Conservation (phyloP, 2,888 invertebrate species). For the Acheta domesticus region DNA sequence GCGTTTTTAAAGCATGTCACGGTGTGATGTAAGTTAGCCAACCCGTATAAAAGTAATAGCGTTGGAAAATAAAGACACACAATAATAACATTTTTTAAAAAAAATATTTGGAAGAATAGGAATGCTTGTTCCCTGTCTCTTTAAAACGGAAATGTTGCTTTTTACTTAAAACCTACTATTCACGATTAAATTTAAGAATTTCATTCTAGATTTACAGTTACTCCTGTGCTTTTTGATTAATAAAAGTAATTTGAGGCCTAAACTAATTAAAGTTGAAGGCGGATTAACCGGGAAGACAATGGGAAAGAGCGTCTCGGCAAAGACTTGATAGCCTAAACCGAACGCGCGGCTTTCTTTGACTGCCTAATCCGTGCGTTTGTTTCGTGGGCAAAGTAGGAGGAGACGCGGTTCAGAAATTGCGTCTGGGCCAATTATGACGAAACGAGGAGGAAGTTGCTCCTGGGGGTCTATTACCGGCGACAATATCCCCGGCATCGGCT, state of each 20-base stretch:
- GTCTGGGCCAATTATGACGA: not conserved
- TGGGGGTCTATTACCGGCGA: slow-evolving; percentile 3
- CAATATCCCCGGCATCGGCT: slow-evolving; percentile 1
- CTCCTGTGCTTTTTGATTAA: too few relatives aligned
- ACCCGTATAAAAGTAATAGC: too few relatives aligned
- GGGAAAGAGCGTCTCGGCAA: not conserved
- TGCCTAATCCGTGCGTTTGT: slow-evolving; percentile 8
- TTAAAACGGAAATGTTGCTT: too few relatives aligned
- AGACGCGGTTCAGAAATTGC: not conserved
- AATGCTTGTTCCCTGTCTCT: too few relatives aligned
- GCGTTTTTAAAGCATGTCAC: too few relatives aligned
- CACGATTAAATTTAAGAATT: too few relatives aligned
- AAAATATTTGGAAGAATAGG: too few relatives aligned
- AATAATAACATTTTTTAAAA: too few relatives aligned
- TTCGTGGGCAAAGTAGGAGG: not conserved
- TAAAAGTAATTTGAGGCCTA: not conserved
- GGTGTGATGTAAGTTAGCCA: too few relatives aligned
- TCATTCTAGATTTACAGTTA: too few relatives aligned
- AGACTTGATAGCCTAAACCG: not conserved
- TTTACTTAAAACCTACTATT: too few relatives aligned
- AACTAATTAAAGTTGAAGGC: slow-evolving; percentile 3
- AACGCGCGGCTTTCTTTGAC: not conserved
- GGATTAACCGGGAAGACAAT: not conserved
- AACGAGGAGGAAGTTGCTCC: not conserved
- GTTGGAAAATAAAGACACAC: too few relatives aligned